Evolutionary conservation across 2,888 invertebrate species (phyloP), one percentile per base, ranked within the genome.

Genomic region (Drosophila recens): DNA sequence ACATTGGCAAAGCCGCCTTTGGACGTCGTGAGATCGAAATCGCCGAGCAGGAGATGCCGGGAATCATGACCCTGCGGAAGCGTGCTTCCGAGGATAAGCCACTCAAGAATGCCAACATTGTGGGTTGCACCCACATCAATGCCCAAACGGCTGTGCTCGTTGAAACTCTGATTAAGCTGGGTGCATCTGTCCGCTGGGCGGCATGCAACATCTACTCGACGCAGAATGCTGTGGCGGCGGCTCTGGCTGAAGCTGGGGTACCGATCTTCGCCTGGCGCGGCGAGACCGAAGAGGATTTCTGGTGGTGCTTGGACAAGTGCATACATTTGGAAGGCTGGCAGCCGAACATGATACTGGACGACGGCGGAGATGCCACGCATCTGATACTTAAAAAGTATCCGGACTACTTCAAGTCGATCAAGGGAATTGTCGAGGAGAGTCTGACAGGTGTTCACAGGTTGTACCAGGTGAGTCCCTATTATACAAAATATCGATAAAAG

Each of bases 1-100:
- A 98, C 90, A 96, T 99, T 64, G 62, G 58, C 5, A 96, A 96
- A 80, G 96, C 97, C 89, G 96, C 96, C 0, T 98, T 98, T 91
- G 99, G 99, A 0, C 94, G 98, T 53, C 93, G 98, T 52, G 99
- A 99, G 94, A 99, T 99, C 72, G 98, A 98, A 93, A 98, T 99
- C 72, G 98, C 98, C 0, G 98, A 99, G 91, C 98, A 98, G 93
- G 98, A 99, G 94, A 99, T 99, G 99, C 98, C 98, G 0, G 99
- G 99, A 0, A 97, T 99, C 72, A 97, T 99, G 96, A 97, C 98
- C 0, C 93, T 99, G 78, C 94, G 98, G 46, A 97, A 97, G 86
- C 94, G 98, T 72, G 98, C 98, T 1, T 94, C 95, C 46, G 97
- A 98, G 48, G 98, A 98, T 90, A 98, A 98, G 90, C 98, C 98